Conservation (phyloP, 2,888 invertebrate genomes). For the Phaonia tiefii region DNA sequence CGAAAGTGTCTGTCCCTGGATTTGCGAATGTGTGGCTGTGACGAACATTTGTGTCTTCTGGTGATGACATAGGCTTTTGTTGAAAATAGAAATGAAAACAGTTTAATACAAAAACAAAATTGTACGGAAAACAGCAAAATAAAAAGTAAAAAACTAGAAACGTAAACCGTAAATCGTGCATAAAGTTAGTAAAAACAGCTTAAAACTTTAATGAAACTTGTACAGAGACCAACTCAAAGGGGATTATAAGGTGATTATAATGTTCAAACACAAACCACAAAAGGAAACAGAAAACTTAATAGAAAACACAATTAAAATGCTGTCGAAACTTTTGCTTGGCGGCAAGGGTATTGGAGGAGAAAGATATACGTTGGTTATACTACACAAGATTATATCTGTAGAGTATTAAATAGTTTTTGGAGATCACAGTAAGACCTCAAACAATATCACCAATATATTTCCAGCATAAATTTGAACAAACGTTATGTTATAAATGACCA, state of each 20-base stretch:
- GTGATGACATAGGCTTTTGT: constrained; percentile 45
- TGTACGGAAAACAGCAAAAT: neutral
- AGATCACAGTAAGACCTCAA: no score
- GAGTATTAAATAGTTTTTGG: no score
- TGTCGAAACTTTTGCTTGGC: neutral
- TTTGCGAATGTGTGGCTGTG: constrained; percentile 21
- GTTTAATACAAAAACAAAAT: neutral
- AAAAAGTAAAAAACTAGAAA: neutral
- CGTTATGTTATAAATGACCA: no score
- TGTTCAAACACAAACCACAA: neutral
- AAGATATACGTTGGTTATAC: no score
- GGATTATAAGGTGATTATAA: constrained; percentile 21
- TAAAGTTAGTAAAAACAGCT: constrained; percentile 17
- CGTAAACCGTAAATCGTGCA: neutral
- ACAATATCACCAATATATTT: no score
- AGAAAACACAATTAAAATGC: constrained; percentile 3
- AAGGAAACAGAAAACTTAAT: neutral
- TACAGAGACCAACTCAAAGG: neutral
- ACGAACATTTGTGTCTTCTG: constrained; percentile 45
- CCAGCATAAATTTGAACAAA: no score
- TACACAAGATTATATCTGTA: no score
- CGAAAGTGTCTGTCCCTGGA: neutral
- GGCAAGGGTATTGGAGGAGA: no score
- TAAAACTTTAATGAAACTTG: neutral
- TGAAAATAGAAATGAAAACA: no score